Evolutionary conservation across 30 jellyfish, hydroid and myxozoan genomes (phyloP), one percentile per base, ranked within the genome.

Genomic region (Catostylus mosaicus): DNA sequence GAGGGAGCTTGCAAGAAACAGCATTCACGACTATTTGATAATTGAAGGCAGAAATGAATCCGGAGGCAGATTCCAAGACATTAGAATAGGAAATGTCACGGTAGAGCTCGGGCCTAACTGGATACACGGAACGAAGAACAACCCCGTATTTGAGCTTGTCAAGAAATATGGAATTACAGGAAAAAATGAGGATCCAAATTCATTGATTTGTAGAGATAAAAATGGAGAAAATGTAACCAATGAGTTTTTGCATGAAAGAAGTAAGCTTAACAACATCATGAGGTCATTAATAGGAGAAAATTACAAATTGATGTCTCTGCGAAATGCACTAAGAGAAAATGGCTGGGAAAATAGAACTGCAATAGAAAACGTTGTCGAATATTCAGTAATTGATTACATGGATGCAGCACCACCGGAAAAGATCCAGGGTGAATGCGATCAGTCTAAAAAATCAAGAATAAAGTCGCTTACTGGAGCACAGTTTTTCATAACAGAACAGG

Each of bases 31-130:
- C 60, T 69, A 83, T 31, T 19, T 61, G 18, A 48, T 90, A 10
- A 66, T 90, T 37, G 97, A 90, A 62, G 97, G 83, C 30, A 70
- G 75, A 51, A 56, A 64, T 50, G 51, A 29, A 20, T n/a, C 84
- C 22, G 96, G 96, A 10, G 96, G 96, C 0, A 67, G 96, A 72
- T 62, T 67, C 4, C 74, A 75, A 38, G 33, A 64, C 18, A 26
- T 68, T 26, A 46, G 20, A 19, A 59, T 88, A 30, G 96, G 91
- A 23, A 71, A 73, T 69, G 52, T 60, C 19, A 67, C 84, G 14
- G 84, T 88, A 0, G 97, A 90, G 46, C 60, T 83, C n/a, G 97
- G 97, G n/a, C 94, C 97, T 27, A 92, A 90, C 52, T 90, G 87
- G 84, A 66, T 90, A 10, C 97, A 90, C 61, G 97, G 97, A 19